Evolutionary conservation across 2,113 vertebrate genomes (phyloP), one percentile per base, ranked within the genome.

Genomic region (Aix galericulata): DNA sequence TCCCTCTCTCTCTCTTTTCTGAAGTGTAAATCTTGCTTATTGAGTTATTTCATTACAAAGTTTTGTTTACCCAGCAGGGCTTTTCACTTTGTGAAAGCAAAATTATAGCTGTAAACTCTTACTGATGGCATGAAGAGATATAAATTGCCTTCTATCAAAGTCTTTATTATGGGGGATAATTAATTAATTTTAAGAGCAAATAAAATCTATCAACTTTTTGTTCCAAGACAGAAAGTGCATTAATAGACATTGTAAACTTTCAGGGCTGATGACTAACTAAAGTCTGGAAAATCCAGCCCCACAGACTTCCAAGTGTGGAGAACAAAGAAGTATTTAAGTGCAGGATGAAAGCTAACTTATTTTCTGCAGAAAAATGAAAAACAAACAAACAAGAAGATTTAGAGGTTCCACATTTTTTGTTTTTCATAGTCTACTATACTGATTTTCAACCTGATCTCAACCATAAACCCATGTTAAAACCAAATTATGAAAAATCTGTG

Each of bases 71-170:
- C 22, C 31, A 85, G 12, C 8, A 73, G 40, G 27, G 15, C 9
- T 82, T 91, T 84, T 68, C 38, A 58, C n/a, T 36, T 56, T 31
- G 17, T 53, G 52, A 79, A 89, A 76, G 21, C 8, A 86, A 88
- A 88, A 76, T 90, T 88, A 67, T 16, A 68, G 23, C 29, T 91
- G 31, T 92, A 86, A 96, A 92, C 26, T 86, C 76, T 50, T 94
- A 56, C 2, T 9, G 34, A 71, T 79, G 21, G 6, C 34, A 62
- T 83, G 82, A 79, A 34, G 22, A 77, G 4, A 71, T 76, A 88
- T 48, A 80, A 88, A 91, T 73, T 79, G 22, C 38, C 36, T 58
- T 95, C 38, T 93, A 82, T 20, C 8, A 88, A 87, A 86, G 16
- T 82, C 88, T 94, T 95, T 91, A 18, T 84, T 93, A 88, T 63